Conservation (phyloP, 2,797 vertebrate genomes). For the Oryzias sinensis region DNA sequence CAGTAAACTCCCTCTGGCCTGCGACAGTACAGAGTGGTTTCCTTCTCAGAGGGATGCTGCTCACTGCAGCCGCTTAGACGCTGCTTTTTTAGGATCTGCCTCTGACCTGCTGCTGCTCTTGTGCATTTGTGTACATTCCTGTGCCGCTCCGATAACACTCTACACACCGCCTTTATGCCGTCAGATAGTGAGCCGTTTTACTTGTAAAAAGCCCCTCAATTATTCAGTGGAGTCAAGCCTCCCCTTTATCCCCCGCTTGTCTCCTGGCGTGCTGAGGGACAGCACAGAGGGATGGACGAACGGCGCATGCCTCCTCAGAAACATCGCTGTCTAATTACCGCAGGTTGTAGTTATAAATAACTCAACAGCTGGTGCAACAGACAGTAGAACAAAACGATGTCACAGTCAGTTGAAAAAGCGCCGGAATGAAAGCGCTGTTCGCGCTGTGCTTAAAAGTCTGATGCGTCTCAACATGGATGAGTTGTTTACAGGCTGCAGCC, state of each 20-base stretch:
- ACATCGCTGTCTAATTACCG: slow-evolving; percentile 75
- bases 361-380: slow-evolving; percentile 71
- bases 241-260: slow-evolving; percentile 73
- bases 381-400: slow-evolving; percentile 62
- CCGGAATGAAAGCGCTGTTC: slow-evolving; percentile 63
- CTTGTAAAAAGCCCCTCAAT: slow-evolving; percentile 75
- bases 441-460: slow-evolving; percentile 32
- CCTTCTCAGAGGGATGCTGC: slow-evolving; percentile 24
- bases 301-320: slow-evolving; percentile 61
- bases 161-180: slow-evolving; percentile 55
- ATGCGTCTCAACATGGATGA: slow-evolving; percentile 51
- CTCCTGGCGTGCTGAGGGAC: slow-evolving; percentile 61
- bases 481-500: slow-evolving; percentile 43
- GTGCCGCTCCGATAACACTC: slow-evolving; percentile 51
- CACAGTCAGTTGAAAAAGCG: slow-evolving; percentile 52
- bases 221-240: slow-evolving; percentile 79
- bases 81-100: slow-evolving; percentile 23
- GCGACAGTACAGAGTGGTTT: slow-evolving; percentile 9
- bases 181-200: slow-evolving; percentile 69
- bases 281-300: slow-evolving; percentile 29
- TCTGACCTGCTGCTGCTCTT: slow-evolving; percentile 32
- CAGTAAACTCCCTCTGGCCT: slow-evolving; percentile 17
- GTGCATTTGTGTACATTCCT: slow-evolving; percentile 30
- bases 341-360: slow-evolving; percentile 75
- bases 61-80: slow-evolving; percentile 36